Evolutionary conservation across 2,797 vertebrate genomes (phyloP).

Genomic region (Sebastes matsubarae): DNA sequence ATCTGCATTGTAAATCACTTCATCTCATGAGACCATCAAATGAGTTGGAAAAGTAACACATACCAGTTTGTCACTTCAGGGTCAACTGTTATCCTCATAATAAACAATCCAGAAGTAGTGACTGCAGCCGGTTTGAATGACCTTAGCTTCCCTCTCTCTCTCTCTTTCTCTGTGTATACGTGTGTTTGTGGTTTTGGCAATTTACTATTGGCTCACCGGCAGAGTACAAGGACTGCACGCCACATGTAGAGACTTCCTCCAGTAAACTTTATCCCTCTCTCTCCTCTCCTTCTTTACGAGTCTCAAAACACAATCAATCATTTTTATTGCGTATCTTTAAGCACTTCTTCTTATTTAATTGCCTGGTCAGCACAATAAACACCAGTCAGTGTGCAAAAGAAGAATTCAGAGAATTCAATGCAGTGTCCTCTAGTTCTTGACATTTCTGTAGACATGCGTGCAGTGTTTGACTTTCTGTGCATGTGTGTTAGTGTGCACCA

Average conservation of each 20-base stretch:
- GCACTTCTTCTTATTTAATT: not conserved
- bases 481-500: not conserved
- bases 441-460: not conserved
- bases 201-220: constrained; percentile 23
- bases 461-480: not conserved
- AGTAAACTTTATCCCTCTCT: constrained; percentile 7
- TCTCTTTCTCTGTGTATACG: not conserved
- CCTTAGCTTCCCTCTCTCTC: not conserved
- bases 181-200: constrained; percentile 50
- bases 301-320: constrained; percentile 19
- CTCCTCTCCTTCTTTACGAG: constrained; percentile 5
- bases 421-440: not conserved
- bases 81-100: not conserved
- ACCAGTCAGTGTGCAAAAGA: not conserved
- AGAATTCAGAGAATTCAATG: not conserved
- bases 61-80: not conserved
- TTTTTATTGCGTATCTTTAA: constrained; percentile 26
- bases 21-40: not conserved
- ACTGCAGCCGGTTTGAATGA: constrained; percentile 17
- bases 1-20: not conserved
- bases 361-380: constrained; percentile 12
- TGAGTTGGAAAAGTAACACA: not conserved
- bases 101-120: not conserved
- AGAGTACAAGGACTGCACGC: constrained; percentile 39
- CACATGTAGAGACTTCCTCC: constrained; percentile 58